Percentiles rank a stretch among this genome's conserved stretches.
phyloP scores from a whole-genome alignment of 2,113 vertebrate species.

The Cebidichthys violaceus region DNA sequence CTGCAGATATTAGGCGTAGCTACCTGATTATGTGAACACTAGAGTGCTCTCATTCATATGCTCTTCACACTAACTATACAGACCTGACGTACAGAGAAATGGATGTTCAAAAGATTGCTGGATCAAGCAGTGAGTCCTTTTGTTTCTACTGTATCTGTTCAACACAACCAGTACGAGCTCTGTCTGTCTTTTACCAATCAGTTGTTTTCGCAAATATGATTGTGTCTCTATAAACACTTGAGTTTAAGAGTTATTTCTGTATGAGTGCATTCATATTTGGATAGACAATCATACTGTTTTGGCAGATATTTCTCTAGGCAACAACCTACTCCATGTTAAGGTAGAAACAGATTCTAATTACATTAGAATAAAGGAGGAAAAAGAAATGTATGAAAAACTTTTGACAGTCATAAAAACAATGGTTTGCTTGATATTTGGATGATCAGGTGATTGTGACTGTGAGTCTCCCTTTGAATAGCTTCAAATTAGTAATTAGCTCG shows the following conservation, averaged over 20 bases:
- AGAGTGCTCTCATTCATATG: slow-evolving; percentile 13
- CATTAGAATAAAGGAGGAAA: not conserved
- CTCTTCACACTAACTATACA: not conserved
- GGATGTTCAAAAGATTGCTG: not conserved
- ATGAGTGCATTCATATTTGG: not conserved
- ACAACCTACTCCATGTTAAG: no score
- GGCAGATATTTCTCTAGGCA: not conserved
- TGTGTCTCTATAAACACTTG: not conserved
- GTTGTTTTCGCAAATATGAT: not conserved
- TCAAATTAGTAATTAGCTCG: slow-evolving; percentile 15
- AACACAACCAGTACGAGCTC: not conserved
- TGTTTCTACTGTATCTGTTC: not conserved
- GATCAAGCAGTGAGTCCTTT: not conserved
- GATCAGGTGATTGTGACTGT: no score
- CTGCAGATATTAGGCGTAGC: not conserved
- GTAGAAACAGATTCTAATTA: not conserved
- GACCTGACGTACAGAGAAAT: not conserved
- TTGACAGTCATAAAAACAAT: not conserved
- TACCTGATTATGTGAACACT: not conserved
- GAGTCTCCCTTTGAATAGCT: not conserved
- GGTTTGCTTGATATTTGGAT: not conserved
- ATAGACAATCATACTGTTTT: not conserved
- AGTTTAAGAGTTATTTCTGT: not conserved
- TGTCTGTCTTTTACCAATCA: not conserved
- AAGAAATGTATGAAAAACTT: not conserved